phyloP scores from a whole-genome alignment of 2,888 invertebrate species.

The Chrysomela aeneicollis region DNA sequence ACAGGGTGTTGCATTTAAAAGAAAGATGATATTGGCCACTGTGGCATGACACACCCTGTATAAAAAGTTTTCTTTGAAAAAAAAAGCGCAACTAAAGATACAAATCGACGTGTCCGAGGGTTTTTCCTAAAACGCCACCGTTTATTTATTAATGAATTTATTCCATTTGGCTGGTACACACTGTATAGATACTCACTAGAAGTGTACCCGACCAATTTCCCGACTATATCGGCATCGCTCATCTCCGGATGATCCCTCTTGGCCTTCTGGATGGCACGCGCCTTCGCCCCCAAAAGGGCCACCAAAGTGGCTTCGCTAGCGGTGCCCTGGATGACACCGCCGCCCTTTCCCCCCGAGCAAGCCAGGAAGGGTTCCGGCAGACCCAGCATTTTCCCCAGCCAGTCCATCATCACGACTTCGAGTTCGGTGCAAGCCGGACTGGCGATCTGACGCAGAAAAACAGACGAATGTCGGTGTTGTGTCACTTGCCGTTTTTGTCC shows the following conservation, averaged over 20 bases:
- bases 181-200: constrained; percentile 70
- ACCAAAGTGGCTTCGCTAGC: constrained; percentile 95
- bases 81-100: no score
- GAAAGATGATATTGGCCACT: no score
- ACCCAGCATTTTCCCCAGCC: constrained; percentile 92
- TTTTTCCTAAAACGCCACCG: no score
- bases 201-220: constrained; percentile 86
- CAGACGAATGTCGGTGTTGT: no score
- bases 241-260: constrained; percentile 78
- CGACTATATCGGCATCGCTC: constrained; percentile 75
- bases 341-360: constrained; percentile 80
- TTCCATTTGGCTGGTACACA: no score
- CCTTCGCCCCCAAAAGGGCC: constrained; percentile 89
- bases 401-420: constrained; percentile 94
- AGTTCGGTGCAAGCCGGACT: constrained; percentile 96
- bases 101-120: no score
- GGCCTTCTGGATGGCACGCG: constrained; percentile 71
- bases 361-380: constrained; percentile 87
- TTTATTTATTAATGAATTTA: no score
- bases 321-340: constrained; percentile 91
- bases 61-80: no score
- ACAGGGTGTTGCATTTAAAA: no score
- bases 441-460: constrained; percentile 74
- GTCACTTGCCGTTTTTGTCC: no score
- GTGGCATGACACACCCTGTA: no score